Evolutionary conservation across 1,140 invertebrate genomes (phyloP).

Genomic region (Drosophila lacertosa): DNA sequence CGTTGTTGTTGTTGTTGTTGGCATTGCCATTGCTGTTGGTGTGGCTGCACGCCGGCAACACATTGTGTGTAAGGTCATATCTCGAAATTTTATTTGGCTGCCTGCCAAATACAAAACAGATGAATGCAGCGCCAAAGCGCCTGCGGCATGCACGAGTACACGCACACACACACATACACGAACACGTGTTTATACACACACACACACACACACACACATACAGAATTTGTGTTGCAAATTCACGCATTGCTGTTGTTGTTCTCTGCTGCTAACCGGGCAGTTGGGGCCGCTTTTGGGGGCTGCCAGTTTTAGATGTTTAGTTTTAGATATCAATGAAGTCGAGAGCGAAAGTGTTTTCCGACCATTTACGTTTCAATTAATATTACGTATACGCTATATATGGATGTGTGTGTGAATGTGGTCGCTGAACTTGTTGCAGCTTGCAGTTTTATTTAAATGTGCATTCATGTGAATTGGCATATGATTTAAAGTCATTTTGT

Average conservation of each 20-base stretch:
- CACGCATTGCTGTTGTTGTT: conserved; percentile 35
- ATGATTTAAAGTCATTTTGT: conserved; percentile 30
- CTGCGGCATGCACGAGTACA: conserved; percentile 47
- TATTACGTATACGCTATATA: conserved; percentile 66
- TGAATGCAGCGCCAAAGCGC: conserved; percentile 60
- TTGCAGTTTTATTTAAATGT: conserved; percentile 36
- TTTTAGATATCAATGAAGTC: conserved; percentile 77
- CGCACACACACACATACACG: conserved; percentile 12
- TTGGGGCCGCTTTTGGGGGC: conserved; percentile 56
- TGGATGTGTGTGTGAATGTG: conserved; percentile 27
- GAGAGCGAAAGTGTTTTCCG: conserved; percentile 77
- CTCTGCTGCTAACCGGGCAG: not conserved
- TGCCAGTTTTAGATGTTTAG: conserved; percentile 77
- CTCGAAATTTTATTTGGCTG: conserved; percentile 79
- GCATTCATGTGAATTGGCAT: conserved; percentile 51
- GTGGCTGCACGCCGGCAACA: conserved; percentile 42
- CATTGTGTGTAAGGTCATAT: conserved; percentile 74
- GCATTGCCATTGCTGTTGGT: conserved; percentile 11
- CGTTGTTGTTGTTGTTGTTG: conserved; percentile 17
- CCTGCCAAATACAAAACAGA: conserved; percentile 73
- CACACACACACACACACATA: conserved; percentile 34
- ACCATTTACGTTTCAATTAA: conserved; percentile 66
- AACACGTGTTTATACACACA: conserved; percentile 4
- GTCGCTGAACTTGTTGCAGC: conserved; percentile 57
- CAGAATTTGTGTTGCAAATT: conserved; percentile 58